phyloP scores from a whole-genome alignment of 1,140 invertebrate genomes.

The Anthonomus grandis region DNA sequence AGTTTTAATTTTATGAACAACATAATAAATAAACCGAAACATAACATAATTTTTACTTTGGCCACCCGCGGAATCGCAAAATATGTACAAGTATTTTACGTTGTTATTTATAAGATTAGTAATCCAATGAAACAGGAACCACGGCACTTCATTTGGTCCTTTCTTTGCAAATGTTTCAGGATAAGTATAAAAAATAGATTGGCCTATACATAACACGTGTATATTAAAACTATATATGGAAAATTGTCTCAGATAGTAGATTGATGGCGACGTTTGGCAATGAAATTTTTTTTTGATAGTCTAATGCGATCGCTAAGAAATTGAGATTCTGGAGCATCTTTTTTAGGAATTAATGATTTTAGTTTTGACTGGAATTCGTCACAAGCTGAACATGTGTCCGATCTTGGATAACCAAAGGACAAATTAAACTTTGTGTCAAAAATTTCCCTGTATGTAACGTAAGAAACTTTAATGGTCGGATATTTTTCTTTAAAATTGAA shows the following conservation, averaged over 20 bases:
- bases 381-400: conserved; percentile 6
- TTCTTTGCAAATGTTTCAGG: conserved; percentile 5
- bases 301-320: neutral
- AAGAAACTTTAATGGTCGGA: neutral
- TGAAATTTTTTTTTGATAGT: too few relatives aligned
- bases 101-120: conserved; percentile 5
- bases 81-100: conserved; percentile 5
- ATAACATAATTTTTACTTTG: conserved; percentile 3
- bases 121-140: neutral
- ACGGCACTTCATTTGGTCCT: neutral
- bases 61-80: conserved; percentile 1
- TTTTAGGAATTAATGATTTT: too few relatives aligned
- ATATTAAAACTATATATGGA: too few relatives aligned
- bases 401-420: conserved; percentile 8
- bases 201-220: neutral
- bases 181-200: conserved; percentile 1
- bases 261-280: neutral
- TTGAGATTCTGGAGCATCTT: too few relatives aligned
- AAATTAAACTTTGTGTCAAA: conserved; percentile 9
- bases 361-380: conserved; percentile 3
- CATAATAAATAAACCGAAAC: conserved; percentile 4
- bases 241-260: conserved; percentile 1
- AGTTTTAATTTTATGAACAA: neutral
- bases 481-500: neutral
- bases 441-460: conserved; percentile 5